Evolutionary conservation across 2,797 vertebrate genomes (phyloP), one percentile per base, ranked within the genome.

Genomic region (Chrysocyon brachyurus): DNA sequence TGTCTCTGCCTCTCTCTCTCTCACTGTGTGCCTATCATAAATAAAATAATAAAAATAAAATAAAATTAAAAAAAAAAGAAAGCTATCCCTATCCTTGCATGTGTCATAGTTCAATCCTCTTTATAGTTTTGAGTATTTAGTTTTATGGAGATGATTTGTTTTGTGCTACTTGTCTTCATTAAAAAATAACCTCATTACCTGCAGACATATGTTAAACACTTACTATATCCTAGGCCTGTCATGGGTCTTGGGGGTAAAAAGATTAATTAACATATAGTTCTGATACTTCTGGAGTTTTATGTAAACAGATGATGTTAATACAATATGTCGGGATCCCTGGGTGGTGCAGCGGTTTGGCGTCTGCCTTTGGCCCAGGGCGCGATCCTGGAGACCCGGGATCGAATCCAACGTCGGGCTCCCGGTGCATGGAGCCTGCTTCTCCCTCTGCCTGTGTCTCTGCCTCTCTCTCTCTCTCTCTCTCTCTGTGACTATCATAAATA

Each of bases 291-390:
- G 36, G 12, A n/a, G 61, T 33, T 78, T 22, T 46, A 40, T 84
- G 66, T 79, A 75, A 95, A 57, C 59, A 86, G 56, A 75, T 86
- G 59, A 86, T 73, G 14, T 87, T 79, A 52, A 59, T 87, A 78
- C 16, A 77, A 21, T 83, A 59, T 66, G 31, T 87, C 33, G 36
- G 36, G 36, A 36, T 36, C 36, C 36, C 36, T 36, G 36, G 36
- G 36, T 36, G 36, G 36, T 0, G 36, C 36, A 36, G 36, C 1
- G 36, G 36, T 36, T 36, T 36, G 4, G 36, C 36, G 1, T 3
- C 36, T 36, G 36, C 36, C 36, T 36, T 36, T 36, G 36, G 36
- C 3, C 36, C 36, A 36, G 36, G 36, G 36, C 4, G 36, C 36
- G 3, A 36, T 36, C 36, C 36, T 36, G 36, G 3, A 36, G 36